These are phyloP conservation scores for Gallinago stenura DNA, from an alignment of 2,797 vertebrate species.

Conservation along the genomic window DNA sequence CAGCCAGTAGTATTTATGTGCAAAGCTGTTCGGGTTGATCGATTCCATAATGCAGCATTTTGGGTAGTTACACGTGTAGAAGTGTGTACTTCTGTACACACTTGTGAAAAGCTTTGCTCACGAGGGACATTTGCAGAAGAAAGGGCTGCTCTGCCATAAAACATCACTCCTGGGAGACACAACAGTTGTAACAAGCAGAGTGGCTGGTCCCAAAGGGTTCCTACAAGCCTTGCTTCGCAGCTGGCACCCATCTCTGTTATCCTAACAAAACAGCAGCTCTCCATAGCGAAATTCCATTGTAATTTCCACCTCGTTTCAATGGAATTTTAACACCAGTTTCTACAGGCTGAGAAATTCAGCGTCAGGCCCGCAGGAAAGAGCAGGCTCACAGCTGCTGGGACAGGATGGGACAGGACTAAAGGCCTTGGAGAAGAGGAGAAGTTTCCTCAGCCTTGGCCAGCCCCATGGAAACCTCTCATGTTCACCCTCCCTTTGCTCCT, in stretches of 20 bases:
- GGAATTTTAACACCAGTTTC: neutral
- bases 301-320: neutral
- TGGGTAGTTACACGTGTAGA: rapidly evolving
- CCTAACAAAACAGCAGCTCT: neutral
- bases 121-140: rapidly evolving
- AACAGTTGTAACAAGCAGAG: rapidly evolving
- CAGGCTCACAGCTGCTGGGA: neutral
- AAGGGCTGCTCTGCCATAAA: neutral
- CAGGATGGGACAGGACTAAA: neutral
- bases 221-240: neutral
- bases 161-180: rapidly evolving
- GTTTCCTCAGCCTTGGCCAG: neutral
- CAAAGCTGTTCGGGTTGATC: neutral
- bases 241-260: no score
- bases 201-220: neutral
- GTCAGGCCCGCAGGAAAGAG: neutral
- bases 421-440: neutral
- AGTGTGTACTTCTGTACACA: no score
- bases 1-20: rapidly evolving
- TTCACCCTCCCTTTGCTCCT: neutral
- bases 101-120: neutral
- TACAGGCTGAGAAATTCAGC: neutral
- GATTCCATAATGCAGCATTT: rapidly evolving
- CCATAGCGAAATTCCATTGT: rapidly evolving
- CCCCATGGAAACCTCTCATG: rapidly evolving